Base-by-base conservation (phyloP, 2,888 invertebrate species). In the Conistra vaccinii region DNA sequence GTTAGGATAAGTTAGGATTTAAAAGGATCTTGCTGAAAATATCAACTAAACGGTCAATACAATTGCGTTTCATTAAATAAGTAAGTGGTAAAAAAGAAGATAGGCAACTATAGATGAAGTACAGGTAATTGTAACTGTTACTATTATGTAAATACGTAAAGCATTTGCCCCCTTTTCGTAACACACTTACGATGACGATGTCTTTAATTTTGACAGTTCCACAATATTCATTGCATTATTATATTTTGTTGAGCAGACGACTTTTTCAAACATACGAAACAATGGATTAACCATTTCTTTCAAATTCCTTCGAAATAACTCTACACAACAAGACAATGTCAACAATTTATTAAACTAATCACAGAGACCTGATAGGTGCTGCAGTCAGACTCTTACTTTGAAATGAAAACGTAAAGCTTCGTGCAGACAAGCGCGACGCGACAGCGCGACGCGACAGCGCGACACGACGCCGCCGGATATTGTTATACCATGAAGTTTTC, bases 331-430 rank as follows among this genome's bases (percentile, higher is more conserved):
- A 3, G 7, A 23, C n/a, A 29, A 42, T 32, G 6, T n/a, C 17
- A 10, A 20, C 17, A n/a, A 77, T 51, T 14, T 53, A 53, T 63
- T 23, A 26, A 57, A 69, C 14, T 51, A 39, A 57, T 35, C 20
- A 51, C 69, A 48, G n/a, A 58, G 69, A 78, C 57, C 57, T 32
- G 29, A 57, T 78, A 78, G 10, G 1, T 10, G n/a, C n/a, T 29
- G n/a, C 29, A 45, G 39, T 20, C 32, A 77, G 9, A 48, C 29
- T 35, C 53, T 26, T 62, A 62, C 58, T 58, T 35, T 32, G 32
- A 51, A 69, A 60, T 42, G 17, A 57, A 58, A 80, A 35, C 61
- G 32, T 81, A 66, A n/a, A n/a, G n/a, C n/a, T n/a, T n/a, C n/a
- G n/a, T n/a, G n/a, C n/a, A n/a, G n/a, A n/a, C n/a, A n/a, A n/a